These are phyloP conservation scores for Numenius arquata DNA, from an alignment of 2,113 vertebrate genomes.

Conservation along the genomic window DNA sequence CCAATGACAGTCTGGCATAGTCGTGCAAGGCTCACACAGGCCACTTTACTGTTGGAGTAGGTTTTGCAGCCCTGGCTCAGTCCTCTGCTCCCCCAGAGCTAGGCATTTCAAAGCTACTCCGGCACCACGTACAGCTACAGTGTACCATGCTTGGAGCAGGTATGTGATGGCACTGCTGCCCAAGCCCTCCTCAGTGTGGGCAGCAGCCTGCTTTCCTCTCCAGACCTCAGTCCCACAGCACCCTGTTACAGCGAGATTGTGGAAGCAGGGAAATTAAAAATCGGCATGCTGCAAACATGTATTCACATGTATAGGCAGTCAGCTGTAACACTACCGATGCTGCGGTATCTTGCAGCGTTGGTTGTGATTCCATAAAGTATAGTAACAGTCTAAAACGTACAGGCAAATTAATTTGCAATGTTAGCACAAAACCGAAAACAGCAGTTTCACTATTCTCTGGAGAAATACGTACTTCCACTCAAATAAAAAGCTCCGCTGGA, in stretches of 20 bases:
- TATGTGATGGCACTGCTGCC: neutral
- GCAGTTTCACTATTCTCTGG: neutral
- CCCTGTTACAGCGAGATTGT: neutral
- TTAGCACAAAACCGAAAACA: neutral
- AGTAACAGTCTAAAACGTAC: neutral
- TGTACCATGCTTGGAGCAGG: neutral
- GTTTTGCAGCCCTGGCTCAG: neutral
- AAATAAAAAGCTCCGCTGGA: neutral
- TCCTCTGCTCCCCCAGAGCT: neutral
- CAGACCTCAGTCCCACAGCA: neutral
- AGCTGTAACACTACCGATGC: neutral
- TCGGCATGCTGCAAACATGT: neutral
- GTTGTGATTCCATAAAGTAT: neutral
- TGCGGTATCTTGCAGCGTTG: accelerated
- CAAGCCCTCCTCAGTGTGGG: neutral
- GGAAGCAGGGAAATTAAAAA: constrained; percentile 18
- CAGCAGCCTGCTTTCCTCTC: neutral
- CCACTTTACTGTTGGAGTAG: neutral
- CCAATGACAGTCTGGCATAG: neutral
- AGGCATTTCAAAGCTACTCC: neutral
- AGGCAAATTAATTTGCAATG: neutral
- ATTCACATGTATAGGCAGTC: neutral
- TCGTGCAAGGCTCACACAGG: accelerated
- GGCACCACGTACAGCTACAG: accelerated
- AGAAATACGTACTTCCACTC: neutral